These are phyloP conservation scores for Botia almorhae DNA, from an alignment of 2,797 vertebrate species.

Conservation along the genomic window DNA sequence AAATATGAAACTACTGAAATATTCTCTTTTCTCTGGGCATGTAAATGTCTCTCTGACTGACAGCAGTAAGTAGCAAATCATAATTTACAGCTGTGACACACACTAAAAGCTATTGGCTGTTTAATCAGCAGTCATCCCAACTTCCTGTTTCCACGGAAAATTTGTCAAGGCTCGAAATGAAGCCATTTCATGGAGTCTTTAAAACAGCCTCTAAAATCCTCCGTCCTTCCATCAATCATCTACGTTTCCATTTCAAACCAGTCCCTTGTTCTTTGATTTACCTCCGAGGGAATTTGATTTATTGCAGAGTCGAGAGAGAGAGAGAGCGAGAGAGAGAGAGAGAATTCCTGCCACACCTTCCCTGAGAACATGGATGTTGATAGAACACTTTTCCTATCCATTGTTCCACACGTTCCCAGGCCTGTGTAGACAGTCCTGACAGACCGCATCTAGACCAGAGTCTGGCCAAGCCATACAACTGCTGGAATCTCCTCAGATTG, in stretches of 20 bases:
- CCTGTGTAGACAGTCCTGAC: constrained; percentile 27
- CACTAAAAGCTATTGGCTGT: no score
- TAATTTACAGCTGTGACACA: neutral
- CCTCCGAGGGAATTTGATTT: neutral
- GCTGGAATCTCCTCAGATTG: no score
- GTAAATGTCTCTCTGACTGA: neutral
- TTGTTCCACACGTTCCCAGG: constrained; percentile 70
- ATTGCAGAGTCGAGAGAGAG: neutral
- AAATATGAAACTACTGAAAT: no score
- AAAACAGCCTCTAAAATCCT: neutral
- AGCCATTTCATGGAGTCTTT: neutral
- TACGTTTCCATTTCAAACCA: neutral
- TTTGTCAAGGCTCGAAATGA: neutral
- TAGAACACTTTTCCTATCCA: constrained; percentile 63
- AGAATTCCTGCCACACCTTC: constrained; percentile 64
- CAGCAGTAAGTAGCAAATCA: neutral
- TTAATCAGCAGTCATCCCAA: neutral
- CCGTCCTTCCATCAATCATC: neutral
- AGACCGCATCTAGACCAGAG: constrained; percentile 27
- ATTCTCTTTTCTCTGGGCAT: neutral
- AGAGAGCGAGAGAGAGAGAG: constrained; percentile 2
- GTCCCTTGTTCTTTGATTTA: neutral
- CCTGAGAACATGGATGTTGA: constrained; percentile 71
- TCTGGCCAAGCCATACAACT: no score
- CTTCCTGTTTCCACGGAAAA: constrained; percentile 11